phyloP scores from a whole-genome alignment of 2,113 vertebrate species.

The Microcebus tavaratra region DNA sequence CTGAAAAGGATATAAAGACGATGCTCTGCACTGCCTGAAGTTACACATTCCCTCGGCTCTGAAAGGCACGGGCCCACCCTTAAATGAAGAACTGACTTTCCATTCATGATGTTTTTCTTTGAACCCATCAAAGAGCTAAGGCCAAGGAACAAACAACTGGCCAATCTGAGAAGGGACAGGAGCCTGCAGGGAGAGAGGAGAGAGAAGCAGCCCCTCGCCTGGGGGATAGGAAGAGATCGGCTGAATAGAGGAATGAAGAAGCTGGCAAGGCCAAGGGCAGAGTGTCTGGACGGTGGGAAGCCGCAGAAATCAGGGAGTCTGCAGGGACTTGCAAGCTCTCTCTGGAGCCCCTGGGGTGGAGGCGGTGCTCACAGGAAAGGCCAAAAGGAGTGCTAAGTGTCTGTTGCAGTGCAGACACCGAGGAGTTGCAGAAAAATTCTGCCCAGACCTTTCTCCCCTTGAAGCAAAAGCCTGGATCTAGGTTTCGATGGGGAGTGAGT shows the following conservation, averaged over 20 bases:
- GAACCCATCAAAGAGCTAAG: not conserved
- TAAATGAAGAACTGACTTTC: not conserved
- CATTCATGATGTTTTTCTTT: not conserved
- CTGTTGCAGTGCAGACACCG: not conserved
- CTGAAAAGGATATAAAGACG: not conserved
- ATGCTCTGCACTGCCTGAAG: not conserved
- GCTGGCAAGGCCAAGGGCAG: not conserved
- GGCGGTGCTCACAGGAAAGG: not conserved
- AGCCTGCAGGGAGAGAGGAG: rapidly evolving
- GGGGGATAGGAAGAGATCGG: not conserved
- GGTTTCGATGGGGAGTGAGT: not conserved
- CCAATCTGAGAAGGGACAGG: not conserved
- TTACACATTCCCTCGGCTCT: not conserved
- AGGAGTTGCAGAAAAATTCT: not conserved
- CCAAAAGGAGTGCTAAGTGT: not conserved
- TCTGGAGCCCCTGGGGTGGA: not conserved
- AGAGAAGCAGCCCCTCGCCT: rapidly evolving
- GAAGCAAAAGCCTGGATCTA: not conserved
- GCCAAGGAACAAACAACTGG: not conserved
- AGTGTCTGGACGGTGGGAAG: not conserved
- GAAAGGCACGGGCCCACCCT: rapidly evolving
- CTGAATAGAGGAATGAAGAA: not conserved
- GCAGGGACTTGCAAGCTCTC: not conserved
- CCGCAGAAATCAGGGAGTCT: not conserved
- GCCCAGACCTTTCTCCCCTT: not conserved